Base-by-base conservation (phyloP, 2,888 invertebrate species). In the Melanchra persicariae region DNA sequence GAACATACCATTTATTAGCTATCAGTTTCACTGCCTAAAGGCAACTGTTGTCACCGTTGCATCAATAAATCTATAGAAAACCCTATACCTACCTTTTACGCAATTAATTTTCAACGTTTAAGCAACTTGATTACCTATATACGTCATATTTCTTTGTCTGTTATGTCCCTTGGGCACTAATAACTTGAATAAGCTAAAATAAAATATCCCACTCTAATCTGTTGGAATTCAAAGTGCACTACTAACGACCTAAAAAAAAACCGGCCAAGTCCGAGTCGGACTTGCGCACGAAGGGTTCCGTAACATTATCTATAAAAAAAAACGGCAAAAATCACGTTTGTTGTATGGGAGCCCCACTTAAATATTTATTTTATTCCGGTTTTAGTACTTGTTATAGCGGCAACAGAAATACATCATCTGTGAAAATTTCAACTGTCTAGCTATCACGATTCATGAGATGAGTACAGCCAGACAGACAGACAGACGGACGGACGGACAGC, bases 11-110 rank as follows among this genome's bases (percentile, higher is more conserved):
- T 12, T 45, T 68, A 43, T 15, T 8, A 40, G 15, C 24, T 52
- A 52, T 24, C 52, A 34, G 52, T 68, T 52, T 68, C 19, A 34
- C 43, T 52, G 24, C 17, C 5, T n/a, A 34, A 43, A 51, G 30
- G 3, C 24, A 43, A 22, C 30, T 30, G 19, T 51, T 40, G 19
- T 40, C 15, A 19, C 26, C 49, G 40, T 19, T 24, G 2, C 24
- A 47, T 47, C 3, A 34, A 66, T 30, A 5, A 30, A 30, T 30
- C 4, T 62, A 62, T 15, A 5, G 10, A 49, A 60, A 12, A 22
- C 43, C 8, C 10, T 40, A 19, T 1, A 37, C 2, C 7, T 57
- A 57, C 2, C 7, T 57, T 40, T n/a, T 40, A 40, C 5, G 1
- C 17, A 58, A 64, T 17, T 17, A 8, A 15, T 51, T 15, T 24